phyloP scores from a whole-genome alignment of 2,888 invertebrate genomes.

The Synergus japonicus region DNA sequence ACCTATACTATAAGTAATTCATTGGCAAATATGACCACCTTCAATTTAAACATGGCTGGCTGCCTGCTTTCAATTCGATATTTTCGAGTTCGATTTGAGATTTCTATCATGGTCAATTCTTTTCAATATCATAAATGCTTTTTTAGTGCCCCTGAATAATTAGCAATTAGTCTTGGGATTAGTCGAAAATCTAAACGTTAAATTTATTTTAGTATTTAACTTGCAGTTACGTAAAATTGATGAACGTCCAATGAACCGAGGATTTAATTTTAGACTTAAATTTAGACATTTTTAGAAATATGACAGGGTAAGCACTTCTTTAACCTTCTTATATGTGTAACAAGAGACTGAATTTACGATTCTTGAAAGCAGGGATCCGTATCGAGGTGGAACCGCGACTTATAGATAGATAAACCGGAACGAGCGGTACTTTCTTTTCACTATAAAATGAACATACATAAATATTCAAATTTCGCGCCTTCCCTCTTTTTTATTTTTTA shows the following conservation, averaged over 20 bases:
- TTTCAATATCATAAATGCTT: conserved; percentile 17
- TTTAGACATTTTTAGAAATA: neutral
- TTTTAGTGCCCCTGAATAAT: conserved; percentile 9
- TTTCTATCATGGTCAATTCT: conserved; percentile 23
- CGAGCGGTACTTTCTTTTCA: conserved; percentile 20
- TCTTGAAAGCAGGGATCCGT: conserved; percentile 3
- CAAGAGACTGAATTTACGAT: conserved; percentile 2
- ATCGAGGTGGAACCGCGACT: conserved; percentile 16
- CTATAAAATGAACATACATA: conserved; percentile 9
- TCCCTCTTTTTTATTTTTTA: neutral
- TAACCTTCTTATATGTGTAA: conserved; percentile 5
- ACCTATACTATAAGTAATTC: no score
- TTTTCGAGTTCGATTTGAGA: no score
- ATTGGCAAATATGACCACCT: no score
- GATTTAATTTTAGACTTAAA: neutral
- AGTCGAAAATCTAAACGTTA: neutral
- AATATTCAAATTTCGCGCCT: conserved; percentile 6
- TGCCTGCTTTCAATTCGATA: no score
- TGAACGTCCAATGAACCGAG: no score
- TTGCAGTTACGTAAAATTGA: no score
- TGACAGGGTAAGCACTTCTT: neutral
- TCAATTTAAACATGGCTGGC: no score
- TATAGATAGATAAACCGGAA: conserved; percentile 20
- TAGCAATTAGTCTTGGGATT: neutral
- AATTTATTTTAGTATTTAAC: neutral